Evolutionary conservation across 2,113 vertebrate species (phyloP).

Genomic region (Falcunculus frontatus): DNA sequence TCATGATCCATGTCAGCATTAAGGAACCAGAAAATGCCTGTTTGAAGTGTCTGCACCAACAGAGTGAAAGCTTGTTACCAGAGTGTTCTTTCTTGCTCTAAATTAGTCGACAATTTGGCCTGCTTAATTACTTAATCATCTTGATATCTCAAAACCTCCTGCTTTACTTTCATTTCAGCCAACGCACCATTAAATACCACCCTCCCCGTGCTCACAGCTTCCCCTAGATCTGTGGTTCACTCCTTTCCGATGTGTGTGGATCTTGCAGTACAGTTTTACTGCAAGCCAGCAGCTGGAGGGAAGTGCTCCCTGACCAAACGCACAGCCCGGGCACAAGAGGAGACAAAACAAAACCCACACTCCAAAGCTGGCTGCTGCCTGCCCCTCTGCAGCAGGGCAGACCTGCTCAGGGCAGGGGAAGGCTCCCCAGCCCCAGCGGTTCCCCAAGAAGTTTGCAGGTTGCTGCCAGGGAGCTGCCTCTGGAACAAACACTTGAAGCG

Average conservation of each 20-base stretch:
- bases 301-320: fast-evolving
- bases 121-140: background rate
- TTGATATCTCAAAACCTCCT: background rate
- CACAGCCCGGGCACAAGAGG: background rate
- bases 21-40: background rate
- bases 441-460: background rate
- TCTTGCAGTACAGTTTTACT: background rate
- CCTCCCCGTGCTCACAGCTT: background rate
- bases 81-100: background rate
- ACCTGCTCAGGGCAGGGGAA: background rate
- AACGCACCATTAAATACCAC: background rate
- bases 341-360: background rate
- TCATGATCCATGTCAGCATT: background rate
- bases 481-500: background rate
- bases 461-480: background rate
- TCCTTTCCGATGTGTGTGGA: fast-evolving
- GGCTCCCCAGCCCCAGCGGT: background rate
- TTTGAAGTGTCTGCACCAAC: background rate
- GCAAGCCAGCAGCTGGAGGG: background rate
- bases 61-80: background rate
- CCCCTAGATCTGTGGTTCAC: background rate
- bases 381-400: background rate
- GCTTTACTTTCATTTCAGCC: background rate
- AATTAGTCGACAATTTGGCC: background rate
- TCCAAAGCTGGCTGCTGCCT: background rate